Percentiles rank a stretch among this genome's conserved stretches.
Evolutionary conservation across 2,797 vertebrate genomes (phyloP).

Genomic region (Gambelia wislizenii): DNA sequence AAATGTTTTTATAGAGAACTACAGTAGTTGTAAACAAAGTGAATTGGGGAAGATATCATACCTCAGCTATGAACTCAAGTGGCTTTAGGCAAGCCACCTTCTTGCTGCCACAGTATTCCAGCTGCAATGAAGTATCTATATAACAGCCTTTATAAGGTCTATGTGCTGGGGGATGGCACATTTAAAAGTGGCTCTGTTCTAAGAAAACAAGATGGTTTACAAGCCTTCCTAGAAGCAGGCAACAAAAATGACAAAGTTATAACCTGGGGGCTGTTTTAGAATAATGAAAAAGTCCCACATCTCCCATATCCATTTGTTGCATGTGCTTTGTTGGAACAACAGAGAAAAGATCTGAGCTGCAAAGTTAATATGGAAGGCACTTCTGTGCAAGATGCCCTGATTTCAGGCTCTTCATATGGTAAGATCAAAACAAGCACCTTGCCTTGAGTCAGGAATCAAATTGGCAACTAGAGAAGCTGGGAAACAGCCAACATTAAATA

Average conservation of each 20-base stretch:
- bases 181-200: background rate
- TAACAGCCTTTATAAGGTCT: background rate
- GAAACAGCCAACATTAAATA: background rate
- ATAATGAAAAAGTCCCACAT: background rate
- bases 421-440: background rate
- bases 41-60: background rate
- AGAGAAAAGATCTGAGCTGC: background rate
- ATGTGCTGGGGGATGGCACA: background rate
- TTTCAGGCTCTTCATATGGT: background rate
- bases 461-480: background rate
- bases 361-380: background rate
- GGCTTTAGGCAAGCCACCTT: background rate
- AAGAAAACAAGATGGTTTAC: background rate
- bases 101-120: background rate
- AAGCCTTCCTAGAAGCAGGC: background rate
- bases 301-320: background rate
- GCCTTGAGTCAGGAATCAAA: background rate
- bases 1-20: background rate
- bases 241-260: no score
- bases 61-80: background rate
- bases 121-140: background rate
- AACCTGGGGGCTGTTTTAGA: no score
- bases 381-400: background rate
- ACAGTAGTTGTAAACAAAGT: background rate
- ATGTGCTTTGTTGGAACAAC: background rate